These are phyloP conservation scores for Andrena cerasifolii DNA, from an alignment of 1,140 invertebrate genomes.

Conservation along the genomic window DNA sequence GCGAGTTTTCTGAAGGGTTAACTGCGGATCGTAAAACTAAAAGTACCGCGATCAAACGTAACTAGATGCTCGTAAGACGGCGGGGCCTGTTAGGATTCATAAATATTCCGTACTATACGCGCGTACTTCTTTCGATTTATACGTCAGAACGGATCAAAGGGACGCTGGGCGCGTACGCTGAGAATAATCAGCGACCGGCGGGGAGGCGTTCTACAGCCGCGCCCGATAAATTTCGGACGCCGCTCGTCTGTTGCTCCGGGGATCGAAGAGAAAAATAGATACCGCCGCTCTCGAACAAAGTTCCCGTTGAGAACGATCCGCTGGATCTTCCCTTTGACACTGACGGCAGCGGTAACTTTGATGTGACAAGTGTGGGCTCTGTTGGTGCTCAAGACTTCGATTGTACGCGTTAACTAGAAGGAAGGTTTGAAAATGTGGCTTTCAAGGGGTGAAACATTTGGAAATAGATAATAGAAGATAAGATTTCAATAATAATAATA, in stretches of 20 bases:
- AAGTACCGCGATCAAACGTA: background rate
- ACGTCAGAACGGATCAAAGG: conserved; percentile 42
- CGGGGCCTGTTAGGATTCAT: conserved; percentile 19
- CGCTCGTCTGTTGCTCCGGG: background rate
- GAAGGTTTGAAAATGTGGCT: too few species aligned
- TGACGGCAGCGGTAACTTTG: background rate
- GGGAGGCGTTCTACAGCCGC: conserved; percentile 26
- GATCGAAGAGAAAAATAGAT: conserved; percentile 41
- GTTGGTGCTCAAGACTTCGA: too few species aligned
- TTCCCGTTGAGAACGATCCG: background rate
- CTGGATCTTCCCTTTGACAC: background rate
- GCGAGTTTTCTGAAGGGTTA: background rate
- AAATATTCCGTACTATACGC: conserved; percentile 13
- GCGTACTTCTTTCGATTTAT: conserved; percentile 38
- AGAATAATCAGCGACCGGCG: conserved; percentile 38
- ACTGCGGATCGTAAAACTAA: background rate
- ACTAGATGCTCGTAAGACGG: too few species aligned
- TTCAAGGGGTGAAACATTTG: too few species aligned
- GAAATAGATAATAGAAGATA: too few species aligned
- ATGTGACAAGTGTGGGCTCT: too few species aligned
- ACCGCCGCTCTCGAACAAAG: background rate
- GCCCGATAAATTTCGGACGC: conserved; percentile 37
- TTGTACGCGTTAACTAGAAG: too few species aligned
- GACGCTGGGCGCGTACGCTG: conserved; percentile 18
- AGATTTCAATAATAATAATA: too few species aligned